Percentiles rank a stretch among this genome's conserved stretches.
Conservation (phyloP, 2,113 vertebrate genomes). For the Gracilinanus agilis region DNA sequence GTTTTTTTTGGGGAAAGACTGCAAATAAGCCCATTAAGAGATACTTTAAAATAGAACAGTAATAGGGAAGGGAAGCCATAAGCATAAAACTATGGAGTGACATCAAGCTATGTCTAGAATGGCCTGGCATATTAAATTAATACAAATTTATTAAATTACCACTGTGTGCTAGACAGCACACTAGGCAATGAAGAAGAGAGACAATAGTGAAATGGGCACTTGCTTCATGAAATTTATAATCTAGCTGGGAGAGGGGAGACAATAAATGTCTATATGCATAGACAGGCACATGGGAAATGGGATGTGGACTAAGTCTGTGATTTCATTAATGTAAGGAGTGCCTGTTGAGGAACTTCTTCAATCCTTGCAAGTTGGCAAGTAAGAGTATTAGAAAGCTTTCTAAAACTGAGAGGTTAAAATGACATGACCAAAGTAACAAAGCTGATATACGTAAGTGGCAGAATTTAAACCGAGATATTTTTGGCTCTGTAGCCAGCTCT, state of each 20-base stretch:
- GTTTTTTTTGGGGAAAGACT: not conserved
- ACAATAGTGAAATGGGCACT: not conserved
- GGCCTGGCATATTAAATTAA: not conserved
- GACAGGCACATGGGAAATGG: not conserved
- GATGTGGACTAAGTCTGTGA: not conserved
- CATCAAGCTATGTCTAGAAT: not conserved
- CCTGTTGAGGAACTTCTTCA: not conserved
- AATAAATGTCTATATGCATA: not conserved
- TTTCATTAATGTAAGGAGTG: not conserved
- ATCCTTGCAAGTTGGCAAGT: not conserved
- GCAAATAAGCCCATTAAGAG: not conserved
- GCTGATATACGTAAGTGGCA: not conserved
- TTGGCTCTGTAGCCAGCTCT: not conserved
- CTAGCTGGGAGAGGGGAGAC: not conserved
- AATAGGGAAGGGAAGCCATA: not conserved
- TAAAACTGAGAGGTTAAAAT: not conserved
- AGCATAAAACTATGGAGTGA: not conserved
- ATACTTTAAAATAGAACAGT: not conserved
- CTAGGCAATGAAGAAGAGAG: not conserved
- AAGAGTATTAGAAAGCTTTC: not conserved
- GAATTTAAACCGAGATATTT: not conserved
- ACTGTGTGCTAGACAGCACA: not conserved
- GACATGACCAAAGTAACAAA: not conserved
- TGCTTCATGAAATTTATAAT: not conserved
- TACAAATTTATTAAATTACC: not conserved